Percentiles rank a stretch among this genome's conserved stretches.
These are phyloP conservation scores for Lepus europaeus DNA, from an alignment of 2,113 vertebrate species.

Conservation along the genomic window DNA sequence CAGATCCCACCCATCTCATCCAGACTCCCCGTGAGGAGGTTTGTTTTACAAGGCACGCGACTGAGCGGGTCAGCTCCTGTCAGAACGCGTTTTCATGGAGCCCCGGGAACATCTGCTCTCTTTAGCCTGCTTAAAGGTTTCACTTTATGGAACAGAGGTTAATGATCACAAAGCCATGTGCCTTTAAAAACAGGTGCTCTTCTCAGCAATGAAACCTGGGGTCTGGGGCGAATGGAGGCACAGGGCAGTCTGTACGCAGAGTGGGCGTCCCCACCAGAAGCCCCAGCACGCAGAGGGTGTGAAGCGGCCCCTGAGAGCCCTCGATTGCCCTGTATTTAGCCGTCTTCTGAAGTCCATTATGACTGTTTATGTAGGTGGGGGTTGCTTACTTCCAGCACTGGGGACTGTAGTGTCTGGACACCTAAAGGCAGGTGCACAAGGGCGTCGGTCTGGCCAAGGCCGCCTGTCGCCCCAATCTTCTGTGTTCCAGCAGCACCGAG, in stretches of 20 bases:
- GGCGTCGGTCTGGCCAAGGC: accelerated
- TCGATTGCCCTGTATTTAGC: accelerated
- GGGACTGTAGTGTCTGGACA: neutral
- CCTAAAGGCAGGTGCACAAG: accelerated
- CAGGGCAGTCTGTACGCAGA: neutral
- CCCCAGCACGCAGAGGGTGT: neutral
- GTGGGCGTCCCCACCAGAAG: neutral
- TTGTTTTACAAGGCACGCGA: constrained; percentile 34
- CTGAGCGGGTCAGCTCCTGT: constrained; percentile 29
- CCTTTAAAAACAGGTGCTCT: constrained; percentile 65
- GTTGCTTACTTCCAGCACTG: neutral
- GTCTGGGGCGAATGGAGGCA: constrained; percentile 48
- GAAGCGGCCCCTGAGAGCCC: neutral
- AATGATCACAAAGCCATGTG: constrained; percentile 75
- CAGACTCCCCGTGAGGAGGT: constrained; percentile 4
- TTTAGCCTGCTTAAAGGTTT: constrained; percentile 74
- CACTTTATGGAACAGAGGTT: constrained; percentile 75
- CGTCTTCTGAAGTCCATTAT: neutral
- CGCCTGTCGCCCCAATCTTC: neutral
- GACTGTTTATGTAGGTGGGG: accelerated
- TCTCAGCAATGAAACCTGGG: constrained; percentile 31
- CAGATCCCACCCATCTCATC: neutral
- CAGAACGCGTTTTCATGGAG: constrained; percentile 80
- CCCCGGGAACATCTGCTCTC: constrained; percentile 80
- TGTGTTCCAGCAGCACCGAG: accelerated